Evolutionary conservation across 2,888 invertebrate species (phyloP).

Genomic region (Aspidapion aeneum): DNA sequence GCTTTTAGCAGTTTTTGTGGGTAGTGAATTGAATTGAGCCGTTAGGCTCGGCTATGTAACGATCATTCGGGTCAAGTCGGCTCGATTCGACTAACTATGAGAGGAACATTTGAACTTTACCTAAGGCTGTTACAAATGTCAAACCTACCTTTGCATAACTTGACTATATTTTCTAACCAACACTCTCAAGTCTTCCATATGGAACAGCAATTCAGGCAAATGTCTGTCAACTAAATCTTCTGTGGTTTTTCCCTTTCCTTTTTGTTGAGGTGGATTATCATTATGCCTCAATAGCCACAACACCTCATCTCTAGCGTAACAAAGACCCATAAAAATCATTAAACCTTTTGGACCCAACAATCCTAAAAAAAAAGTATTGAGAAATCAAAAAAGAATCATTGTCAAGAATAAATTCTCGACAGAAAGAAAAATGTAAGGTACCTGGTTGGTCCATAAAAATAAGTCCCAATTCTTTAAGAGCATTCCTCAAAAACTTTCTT

Average conservation of each 20-base stretch:
- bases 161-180: slow-evolving; percentile 89
- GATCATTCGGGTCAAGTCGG: no score
- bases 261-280: slow-evolving; percentile 88
- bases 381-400: no score
- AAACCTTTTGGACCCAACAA: slow-evolving; percentile 96
- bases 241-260: slow-evolving; percentile 76
- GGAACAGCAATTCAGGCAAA: slow-evolving; percentile 93
- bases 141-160: slow-evolving; percentile 58
- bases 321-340: slow-evolving; percentile 93
- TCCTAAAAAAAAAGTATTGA: background rate
- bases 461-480: slow-evolving; percentile 90
- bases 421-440: no score
- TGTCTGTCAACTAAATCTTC: slow-evolving; percentile 95
- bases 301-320: slow-evolving; percentile 95
- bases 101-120: no score
- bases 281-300: slow-evolving; percentile 95
- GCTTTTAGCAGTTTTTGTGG: no score
- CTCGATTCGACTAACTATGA: no score
- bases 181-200: slow-evolving; percentile 95
- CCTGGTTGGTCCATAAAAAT: slow-evolving; percentile 98
- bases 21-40: no score
- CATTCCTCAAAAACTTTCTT: slow-evolving; percentile 92
- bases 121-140: no score
- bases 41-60: no score
- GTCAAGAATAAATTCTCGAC: no score